phyloP scores from a whole-genome alignment of 2,113 vertebrate species.

The Labeo rohita region DNA sequence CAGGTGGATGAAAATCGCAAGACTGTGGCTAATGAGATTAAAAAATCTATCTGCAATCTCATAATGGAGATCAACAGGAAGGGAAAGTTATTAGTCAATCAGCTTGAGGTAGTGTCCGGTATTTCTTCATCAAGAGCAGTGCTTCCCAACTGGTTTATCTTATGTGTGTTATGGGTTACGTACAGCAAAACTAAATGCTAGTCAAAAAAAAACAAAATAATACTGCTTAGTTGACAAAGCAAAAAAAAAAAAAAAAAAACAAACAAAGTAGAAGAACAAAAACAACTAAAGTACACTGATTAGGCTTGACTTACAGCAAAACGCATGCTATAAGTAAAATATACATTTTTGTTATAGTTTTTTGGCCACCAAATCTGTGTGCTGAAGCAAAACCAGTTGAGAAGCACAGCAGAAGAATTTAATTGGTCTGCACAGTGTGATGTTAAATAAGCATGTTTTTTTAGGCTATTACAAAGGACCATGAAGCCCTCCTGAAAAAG shows the following conservation, averaged over 20 bases:
- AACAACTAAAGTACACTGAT: not conserved
- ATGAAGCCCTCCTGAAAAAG: conserved; percentile 88
- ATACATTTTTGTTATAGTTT: not conserved
- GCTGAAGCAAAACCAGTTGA: not conserved
- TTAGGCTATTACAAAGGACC: conserved; percentile 92
- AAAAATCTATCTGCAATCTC: conserved; percentile 94
- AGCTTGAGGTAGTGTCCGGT: conserved; percentile 85
- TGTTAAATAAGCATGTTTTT: conserved; percentile 17
- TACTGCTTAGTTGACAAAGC: not conserved
- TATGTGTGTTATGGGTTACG: not conserved
- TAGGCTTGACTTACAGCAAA: not conserved
- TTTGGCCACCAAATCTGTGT: not conserved
- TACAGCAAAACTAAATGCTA: not conserved
- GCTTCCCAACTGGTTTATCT: not conserved
- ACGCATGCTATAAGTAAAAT: not conserved
- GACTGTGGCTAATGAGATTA: conserved; percentile 94
- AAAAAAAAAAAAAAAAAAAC: not conserved
- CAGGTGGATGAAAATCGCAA: conserved; percentile 97
- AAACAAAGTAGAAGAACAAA: not conserved
- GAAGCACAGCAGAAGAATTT: not conserved
- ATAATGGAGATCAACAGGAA: conserved; percentile 99
- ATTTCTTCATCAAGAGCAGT: not conserved
- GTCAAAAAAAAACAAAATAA: not conserved
- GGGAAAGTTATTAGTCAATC: conserved; percentile 94
- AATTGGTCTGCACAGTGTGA: not conserved